Evolutionary conservation across 1,140 invertebrate species (phyloP), one percentile per base, ranked within the genome.

Genomic region (Drosophila willistoni): DNA sequence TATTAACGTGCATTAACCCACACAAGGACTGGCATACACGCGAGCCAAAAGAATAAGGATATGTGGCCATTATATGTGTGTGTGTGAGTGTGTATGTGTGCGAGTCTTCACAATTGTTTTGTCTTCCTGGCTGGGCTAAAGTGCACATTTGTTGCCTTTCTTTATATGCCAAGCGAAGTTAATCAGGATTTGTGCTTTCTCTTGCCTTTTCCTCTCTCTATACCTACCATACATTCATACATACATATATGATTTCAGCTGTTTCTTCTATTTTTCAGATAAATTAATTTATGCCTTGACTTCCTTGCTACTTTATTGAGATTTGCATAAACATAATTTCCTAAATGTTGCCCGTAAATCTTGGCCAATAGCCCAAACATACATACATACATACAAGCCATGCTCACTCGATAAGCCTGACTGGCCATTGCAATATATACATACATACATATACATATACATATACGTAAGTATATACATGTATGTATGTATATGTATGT

Each of bases 281-380:
- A 89, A 89, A 87, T 87, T 89, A 87, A 87, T 87, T 87, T 86
- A 73, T 76, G 71, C 57, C 59, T 55, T 63, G 67, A 51, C 67
- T 71, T 69, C 55, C 70, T 47, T 75, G 72, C 65, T 70, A 64
- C 81, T 83, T 62, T 82, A 87, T 73, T 68, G 72, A 64, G 82
- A 86, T 86, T 86, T 86, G 83, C 83, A 86, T 86, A 86, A 87
- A 83, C 84, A 86, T 87, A 81, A 83, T 87, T 86, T 86, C 75
- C 71, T 65, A 47, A 70, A 68, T 83, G 56, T 64, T 70, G 68
- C 70, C 69, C 59, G 71, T 86, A 79, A 86, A 85, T 85, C 83
- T 67, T 44, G 13, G 51, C 41, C 63, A 62, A 71, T 59, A 59
- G 34, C 44, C 33, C 33, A 59, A 39, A 59, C 33, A 59, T 10